Conservation (phyloP, 2,888 invertebrate species). For the Leucophenga montana region DNA sequence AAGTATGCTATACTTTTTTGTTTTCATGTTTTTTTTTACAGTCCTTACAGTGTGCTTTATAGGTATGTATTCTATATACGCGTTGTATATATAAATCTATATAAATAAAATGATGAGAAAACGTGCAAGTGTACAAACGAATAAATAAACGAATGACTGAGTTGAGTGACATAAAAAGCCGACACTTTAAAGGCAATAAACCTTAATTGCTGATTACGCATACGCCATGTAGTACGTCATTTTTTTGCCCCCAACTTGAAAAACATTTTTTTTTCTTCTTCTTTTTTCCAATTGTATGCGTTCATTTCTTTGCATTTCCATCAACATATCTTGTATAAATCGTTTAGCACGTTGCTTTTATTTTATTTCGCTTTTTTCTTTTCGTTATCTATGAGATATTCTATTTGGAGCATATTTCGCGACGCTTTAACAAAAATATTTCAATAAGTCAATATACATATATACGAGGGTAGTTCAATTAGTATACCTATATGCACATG, state of each 20-base stretch:
- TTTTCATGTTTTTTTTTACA: neutral
- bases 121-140: conserved; percentile 4
- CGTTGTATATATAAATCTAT: no score
- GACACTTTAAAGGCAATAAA: conserved; percentile 51
- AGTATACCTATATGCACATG: no score
- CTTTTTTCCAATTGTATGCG: conserved; percentile 2
- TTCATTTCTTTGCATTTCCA: conserved; percentile 43
- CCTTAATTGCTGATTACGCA: conserved; percentile 58
- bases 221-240: conserved; percentile 37
- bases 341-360: neutral
- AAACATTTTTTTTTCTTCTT: neutral
- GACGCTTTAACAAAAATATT: conserved; percentile 8
- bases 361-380: no score
- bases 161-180: conserved; percentile 30
- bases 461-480: neutral
- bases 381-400: neutral
- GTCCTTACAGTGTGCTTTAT: neutral
- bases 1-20: conserved; percentile 28
- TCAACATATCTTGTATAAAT: conserved; percentile 8
- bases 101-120: no score
- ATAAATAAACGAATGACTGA: conserved; percentile 1
- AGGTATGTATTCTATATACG: neutral
- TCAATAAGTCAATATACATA: conserved; percentile 1
- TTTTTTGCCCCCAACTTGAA: conserved; percentile 24
- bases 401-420: neutral